A percentile compares a stretch with the other conserved stretches of the same genome.
phyloP scores from a whole-genome alignment of 2,797 vertebrate genomes.

The Lateolabrax maculatus region DNA sequence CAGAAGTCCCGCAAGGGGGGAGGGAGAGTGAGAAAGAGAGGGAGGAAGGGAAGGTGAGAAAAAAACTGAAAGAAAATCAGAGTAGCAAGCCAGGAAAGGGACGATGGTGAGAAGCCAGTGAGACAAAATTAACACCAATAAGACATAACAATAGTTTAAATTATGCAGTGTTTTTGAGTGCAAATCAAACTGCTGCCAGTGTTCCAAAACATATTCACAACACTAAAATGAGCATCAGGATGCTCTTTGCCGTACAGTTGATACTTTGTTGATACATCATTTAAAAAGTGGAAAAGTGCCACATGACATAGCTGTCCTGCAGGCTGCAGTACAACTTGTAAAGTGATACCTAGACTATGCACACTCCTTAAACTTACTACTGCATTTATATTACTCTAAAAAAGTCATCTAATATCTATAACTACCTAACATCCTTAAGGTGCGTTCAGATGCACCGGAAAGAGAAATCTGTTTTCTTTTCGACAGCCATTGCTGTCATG shows the following conservation, averaged over 20 bases:
- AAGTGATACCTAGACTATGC: constrained; percentile 18
- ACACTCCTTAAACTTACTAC: constrained; percentile 24
- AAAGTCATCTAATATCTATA: constrained; percentile 28
- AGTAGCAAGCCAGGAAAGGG: constrained; percentile 2
- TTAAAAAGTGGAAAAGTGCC: constrained; percentile 4
- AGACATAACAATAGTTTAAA: not conserved
- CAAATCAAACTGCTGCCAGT: not conserved
- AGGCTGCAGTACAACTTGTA: not conserved
- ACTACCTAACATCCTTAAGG: constrained; percentile 32
- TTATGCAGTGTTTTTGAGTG: constrained; percentile 2
- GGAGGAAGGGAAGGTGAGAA: constrained; percentile 48
- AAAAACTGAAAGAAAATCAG: constrained; percentile 32
- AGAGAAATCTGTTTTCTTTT: constrained; percentile 53
- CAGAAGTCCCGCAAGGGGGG: constrained; percentile 63
- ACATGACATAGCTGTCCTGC: constrained; percentile 7
- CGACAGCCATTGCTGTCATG: not conserved
- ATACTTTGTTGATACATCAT: not conserved
- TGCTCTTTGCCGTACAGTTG: not conserved
- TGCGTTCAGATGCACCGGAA: constrained; percentile 74
- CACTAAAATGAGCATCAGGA: not conserved
- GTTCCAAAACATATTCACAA: constrained; percentile 2
- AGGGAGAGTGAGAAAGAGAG: constrained; percentile 15
- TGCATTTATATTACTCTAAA: constrained; percentile 23
- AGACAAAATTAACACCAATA: constrained; percentile 26
- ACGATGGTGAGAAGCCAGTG: constrained; percentile 1